Evolutionary conservation across 1,140 invertebrate species (phyloP), one percentile per base, ranked within the genome.

Genomic region (Acyrthosiphon pisum): DNA sequence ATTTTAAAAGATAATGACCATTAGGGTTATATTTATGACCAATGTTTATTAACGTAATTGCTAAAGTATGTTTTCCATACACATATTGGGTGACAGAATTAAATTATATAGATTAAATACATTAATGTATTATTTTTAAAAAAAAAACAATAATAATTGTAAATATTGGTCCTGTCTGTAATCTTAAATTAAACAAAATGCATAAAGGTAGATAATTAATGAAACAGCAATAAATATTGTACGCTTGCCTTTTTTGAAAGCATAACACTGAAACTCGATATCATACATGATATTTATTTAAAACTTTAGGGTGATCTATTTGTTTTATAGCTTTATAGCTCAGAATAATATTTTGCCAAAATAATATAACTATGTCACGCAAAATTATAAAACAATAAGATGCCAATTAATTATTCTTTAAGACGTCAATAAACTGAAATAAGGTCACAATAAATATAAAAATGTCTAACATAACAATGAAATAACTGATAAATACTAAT

Each of bases 21-120:
- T 41, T 6, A 87, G 4, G 1, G 9, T 53, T 46, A 53, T 30
- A 89, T 89, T 90, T 90, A 90, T n/a, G 50, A 18, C 48, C 53
- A 35, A 30, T 56, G 26, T 44, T 90, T 90, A 90, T 90, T 68
- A 90, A 68, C 41, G 37, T 46, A 90, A 90, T 90, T 68, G 53
- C 37, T 18, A 60, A 60, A 41, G 88, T 60, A 90, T 90, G 37
- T 60, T 90, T 44, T 68, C 6, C 14, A 50, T 50, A 37, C 37
- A n/a, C 30, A 11, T 68, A n/a, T 68, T 68, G 6, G 50, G 11
- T 18, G 6, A 6, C 6, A 76, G 4, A 76, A n/a, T 76, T n/a
- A 76, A 68, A 76, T 76, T n/a, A 68, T 14, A 14, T 68, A n/a
- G n/a, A 68, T 68, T 68, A 68, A 68, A 68, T 30, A 18, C 4